Percentiles rank a stretch among this genome's conserved stretches.
These are phyloP conservation scores for Saccostrea echinata DNA, from an alignment of 1,140 invertebrate species.

Conservation along the genomic window DNA sequence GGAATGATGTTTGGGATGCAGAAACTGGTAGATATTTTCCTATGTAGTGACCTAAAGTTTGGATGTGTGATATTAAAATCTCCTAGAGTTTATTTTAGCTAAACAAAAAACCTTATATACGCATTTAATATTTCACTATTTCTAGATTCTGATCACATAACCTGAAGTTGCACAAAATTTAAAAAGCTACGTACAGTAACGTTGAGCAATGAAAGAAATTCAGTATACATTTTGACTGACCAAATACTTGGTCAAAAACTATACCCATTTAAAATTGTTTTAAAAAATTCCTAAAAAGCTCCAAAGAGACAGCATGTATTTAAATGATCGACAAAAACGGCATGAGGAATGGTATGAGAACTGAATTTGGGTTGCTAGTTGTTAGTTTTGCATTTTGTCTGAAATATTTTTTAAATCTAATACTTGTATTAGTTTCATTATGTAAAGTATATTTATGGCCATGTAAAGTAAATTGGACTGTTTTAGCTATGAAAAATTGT, in stretches of 20 bases:
- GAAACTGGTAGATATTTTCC: conserved; percentile 25
- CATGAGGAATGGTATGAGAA: neutral
- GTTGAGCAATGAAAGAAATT: neutral
- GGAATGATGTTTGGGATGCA: neutral
- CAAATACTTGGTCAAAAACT: neutral
- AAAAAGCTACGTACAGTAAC: neutral
- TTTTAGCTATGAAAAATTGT: neutral
- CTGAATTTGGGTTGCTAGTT: neutral
- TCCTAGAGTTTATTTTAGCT: neutral
- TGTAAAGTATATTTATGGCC: too few species aligned
- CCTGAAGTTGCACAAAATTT: neutral
- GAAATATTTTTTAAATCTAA: neutral
- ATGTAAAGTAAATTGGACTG: neutral
- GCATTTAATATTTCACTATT: neutral
- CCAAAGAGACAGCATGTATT: neutral
- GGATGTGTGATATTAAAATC: neutral
- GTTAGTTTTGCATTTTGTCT: conserved; percentile 14
- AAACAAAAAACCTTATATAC: neutral
- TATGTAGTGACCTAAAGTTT: neutral
- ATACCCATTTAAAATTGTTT: neutral
- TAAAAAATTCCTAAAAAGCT: neutral
- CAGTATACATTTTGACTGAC: neutral
- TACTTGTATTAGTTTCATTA: neutral
- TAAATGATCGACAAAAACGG: neutral
- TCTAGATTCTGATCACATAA: conserved; percentile 2